These are phyloP conservation scores for Tenthredo amoena DNA, from an alignment of 2,888 invertebrate species.

Conservation along the genomic window DNA sequence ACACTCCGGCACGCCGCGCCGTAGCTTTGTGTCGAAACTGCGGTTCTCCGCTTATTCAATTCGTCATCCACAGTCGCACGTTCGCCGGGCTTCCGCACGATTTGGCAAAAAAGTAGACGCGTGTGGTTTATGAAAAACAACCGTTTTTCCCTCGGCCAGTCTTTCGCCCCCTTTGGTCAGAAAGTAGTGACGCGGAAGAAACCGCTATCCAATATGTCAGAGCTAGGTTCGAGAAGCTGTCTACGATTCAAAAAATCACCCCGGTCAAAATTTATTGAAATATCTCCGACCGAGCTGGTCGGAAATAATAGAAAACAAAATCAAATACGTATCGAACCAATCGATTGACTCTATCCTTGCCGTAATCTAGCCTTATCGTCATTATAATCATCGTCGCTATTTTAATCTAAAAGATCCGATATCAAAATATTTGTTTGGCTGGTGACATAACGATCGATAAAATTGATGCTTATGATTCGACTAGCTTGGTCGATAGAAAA, in stretches of 20 bases:
- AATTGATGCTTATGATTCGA: background rate
- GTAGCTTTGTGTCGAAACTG: constrained; percentile 39
- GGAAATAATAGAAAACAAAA: background rate
- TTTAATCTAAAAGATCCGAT: background rate
- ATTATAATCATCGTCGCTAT: background rate
- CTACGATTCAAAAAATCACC: constrained; percentile 9
- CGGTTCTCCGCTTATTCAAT: constrained; percentile 72
- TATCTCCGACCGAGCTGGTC: background rate
- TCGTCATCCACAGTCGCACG: constrained; percentile 75
- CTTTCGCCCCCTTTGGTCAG: constrained; percentile 34
- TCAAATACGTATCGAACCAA: background rate
- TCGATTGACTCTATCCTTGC: background rate
- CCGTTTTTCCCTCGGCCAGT: constrained; percentile 57
- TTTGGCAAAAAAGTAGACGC: constrained; percentile 75
- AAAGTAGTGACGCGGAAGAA: constrained; percentile 41
- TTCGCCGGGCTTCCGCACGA: constrained; percentile 75
- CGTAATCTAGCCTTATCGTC: background rate
- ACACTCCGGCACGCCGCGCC: background rate
- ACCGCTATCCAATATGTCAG: constrained; percentile 46
- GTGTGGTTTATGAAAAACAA: constrained; percentile 71
- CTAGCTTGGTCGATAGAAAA: background rate
- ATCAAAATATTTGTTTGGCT: background rate
- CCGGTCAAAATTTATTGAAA: background rate
- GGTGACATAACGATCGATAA: background rate
- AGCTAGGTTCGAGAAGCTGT: background rate